phyloP scores from a whole-genome alignment of 2,113 vertebrate genomes.

The Melierax canorus region DNA sequence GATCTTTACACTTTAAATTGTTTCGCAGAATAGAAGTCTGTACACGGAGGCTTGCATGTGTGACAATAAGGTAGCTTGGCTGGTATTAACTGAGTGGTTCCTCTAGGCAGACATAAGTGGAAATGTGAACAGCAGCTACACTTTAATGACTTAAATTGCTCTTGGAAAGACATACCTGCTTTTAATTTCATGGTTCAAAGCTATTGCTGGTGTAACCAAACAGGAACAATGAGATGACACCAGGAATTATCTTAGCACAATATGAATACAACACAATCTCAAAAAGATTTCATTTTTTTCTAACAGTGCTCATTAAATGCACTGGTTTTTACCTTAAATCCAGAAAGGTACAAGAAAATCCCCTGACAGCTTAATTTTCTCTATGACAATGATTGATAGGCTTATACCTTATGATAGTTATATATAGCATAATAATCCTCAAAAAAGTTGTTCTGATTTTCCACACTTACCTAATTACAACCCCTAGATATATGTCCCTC shows the following conservation, averaged over 20 bases:
- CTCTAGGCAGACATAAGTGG: neutral
- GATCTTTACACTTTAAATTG: neutral
- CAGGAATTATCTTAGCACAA: neutral
- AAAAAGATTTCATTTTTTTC: neutral
- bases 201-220: neutral
- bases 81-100: neutral
- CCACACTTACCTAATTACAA: neutral
- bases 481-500: neutral
- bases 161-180: neutral
- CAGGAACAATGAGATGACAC: neutral
- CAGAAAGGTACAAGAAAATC: neutral
- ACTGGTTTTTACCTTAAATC: neutral
- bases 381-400: neutral
- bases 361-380: neutral
- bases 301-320: neutral
- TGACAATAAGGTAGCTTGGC: neutral
- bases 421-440: neutral
- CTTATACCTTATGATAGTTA: neutral
- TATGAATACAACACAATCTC: neutral
- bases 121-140: neutral
- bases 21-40: neutral
- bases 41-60: neutral
- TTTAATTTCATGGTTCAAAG: neutral
- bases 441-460: neutral
- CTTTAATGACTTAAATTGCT: neutral